Evolutionary conservation across 2,113 vertebrate species (phyloP).

Genomic region (Chloropsis cyanopogon): DNA sequence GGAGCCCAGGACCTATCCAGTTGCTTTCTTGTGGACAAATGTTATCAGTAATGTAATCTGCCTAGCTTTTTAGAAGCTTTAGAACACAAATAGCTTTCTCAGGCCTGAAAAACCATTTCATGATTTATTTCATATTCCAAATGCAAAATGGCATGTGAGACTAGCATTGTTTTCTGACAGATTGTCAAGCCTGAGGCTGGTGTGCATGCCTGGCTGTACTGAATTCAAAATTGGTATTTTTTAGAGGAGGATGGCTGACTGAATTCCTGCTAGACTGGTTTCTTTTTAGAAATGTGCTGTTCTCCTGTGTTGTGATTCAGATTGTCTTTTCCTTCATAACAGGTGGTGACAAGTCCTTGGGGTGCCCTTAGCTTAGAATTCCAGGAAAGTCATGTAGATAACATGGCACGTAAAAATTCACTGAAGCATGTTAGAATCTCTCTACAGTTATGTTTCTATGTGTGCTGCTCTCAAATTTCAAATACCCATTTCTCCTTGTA

Average conservation of each 20-base stretch:
- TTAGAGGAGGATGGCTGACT: constrained; percentile 11
- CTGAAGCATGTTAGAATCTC: neutral
- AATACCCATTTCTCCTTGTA: neutral
- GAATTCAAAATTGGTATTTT: constrained; percentile 16
- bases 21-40: neutral
- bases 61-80: neutral
- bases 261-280: neutral
- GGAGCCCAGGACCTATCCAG: neutral
- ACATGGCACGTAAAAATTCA: neutral
- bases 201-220: neutral
- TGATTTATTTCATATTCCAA: constrained; percentile 39
- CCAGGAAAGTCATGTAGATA: neutral
- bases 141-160: neutral
- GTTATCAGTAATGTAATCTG: neutral
- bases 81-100: neutral
- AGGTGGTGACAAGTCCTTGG: constrained; percentile 40
- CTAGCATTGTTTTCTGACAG: constrained; percentile 36
- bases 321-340: constrained; percentile 9
- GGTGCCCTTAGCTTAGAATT: constrained; percentile 11
- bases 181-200: constrained; percentile 42
- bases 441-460: neutral
- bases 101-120: neutral
- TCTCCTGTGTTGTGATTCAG: constrained; percentile 8
- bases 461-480: neutral
- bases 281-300: neutral